Conservation (phyloP, 1,140 invertebrate species). For the Nephila pilipes region DNA sequence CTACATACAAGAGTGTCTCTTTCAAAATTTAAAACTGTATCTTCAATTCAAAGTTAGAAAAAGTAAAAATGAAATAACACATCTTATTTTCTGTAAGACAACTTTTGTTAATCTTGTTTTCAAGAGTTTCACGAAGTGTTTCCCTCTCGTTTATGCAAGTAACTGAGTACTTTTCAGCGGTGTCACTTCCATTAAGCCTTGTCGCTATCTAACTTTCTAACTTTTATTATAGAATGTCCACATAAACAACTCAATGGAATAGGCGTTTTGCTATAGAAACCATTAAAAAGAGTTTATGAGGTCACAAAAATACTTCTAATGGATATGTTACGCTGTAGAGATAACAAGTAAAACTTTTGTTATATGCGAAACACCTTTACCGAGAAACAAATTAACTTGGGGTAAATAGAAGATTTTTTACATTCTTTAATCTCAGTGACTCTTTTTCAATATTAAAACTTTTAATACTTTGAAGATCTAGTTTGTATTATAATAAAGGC, state of each 20-base stretch:
- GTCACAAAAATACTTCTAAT: slow-evolving; percentile 42
- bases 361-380: background rate
- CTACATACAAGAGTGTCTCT: no score
- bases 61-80: no score
- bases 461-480: background rate
- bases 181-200: background rate
- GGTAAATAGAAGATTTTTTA: background rate
- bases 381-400: slow-evolving; percentile 7
- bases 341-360: slow-evolving; percentile 10
- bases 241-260: slow-evolving; percentile 4
- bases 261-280: slow-evolving; percentile 17
- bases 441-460: background rate
- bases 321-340: background rate
- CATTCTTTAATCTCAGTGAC: background rate
- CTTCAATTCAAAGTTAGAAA: no score
- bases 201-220: background rate
- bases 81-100: background rate
- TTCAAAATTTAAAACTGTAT: no score
- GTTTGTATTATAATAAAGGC: background rate
- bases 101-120: background rate
- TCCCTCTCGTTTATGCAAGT: background rate
- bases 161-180: background rate
- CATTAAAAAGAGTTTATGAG: slow-evolving; percentile 44
- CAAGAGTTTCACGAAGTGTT: background rate
- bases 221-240: slow-evolving; percentile 3